Percentiles rank a stretch among this genome's conserved stretches.
Conservation (phyloP, 2,888 invertebrate species). For the Octodonta nipae region DNA sequence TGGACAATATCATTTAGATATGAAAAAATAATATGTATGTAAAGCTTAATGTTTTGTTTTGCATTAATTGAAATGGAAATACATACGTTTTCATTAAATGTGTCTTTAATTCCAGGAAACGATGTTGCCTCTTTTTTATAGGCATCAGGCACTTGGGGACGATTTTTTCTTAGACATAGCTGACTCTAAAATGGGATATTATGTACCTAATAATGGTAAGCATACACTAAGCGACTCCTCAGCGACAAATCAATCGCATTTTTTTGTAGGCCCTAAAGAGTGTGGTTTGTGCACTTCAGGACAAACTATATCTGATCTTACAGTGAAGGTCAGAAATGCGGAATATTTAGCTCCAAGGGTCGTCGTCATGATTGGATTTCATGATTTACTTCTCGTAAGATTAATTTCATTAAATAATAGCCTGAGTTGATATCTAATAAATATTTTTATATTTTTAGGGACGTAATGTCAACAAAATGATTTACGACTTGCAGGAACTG, state of each 20-base stretch:
- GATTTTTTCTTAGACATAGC: constrained; percentile 26
- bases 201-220: constrained; percentile 21
- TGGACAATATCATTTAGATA: too few relatives aligned
- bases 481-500: constrained; percentile 20
- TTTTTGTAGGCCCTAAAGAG: constrained; percentile 16
- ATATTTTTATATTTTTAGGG: constrained; percentile 13
- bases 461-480: constrained; percentile 21
- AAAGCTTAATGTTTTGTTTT: too few relatives aligned
- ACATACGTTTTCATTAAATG: too few relatives aligned
- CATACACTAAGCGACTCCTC: neutral
- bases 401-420: constrained; percentile 1
- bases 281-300: constrained; percentile 22
- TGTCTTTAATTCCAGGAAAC: constrained; percentile 19
- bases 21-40: too few relatives aligned
- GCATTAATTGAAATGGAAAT: too few relatives aligned
- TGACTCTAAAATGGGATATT: constrained; percentile 24
- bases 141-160: constrained; percentile 25
- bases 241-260: neutral
- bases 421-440: neutral
- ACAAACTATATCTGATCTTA: constrained; percentile 20
- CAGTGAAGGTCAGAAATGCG: constrained; percentile 17
- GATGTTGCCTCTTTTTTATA: constrained; percentile 25
- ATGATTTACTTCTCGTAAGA: constrained; percentile 20
- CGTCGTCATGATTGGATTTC: constrained; percentile 24
- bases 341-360: constrained; percentile 22